These are phyloP conservation scores for Artibeus jamaicensis DNA, from an alignment of 2,797 vertebrate species.

Conservation along the genomic window DNA sequence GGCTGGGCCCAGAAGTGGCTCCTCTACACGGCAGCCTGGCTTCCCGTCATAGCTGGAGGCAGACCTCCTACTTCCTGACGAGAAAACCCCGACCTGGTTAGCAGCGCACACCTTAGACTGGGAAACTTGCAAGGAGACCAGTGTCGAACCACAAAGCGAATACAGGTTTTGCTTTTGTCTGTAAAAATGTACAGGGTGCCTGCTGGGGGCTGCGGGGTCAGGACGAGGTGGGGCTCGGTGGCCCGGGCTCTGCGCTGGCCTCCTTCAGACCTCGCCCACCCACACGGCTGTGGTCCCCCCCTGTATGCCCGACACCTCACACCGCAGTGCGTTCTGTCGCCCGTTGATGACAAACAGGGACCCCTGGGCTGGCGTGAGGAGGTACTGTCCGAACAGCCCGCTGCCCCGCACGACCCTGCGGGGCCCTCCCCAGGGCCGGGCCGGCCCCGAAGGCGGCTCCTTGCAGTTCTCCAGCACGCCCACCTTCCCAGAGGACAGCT, in stretches of 20 bases:
- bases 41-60: constrained; percentile 68
- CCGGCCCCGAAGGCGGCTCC: constrained; percentile 85
- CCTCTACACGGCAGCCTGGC: constrained; percentile 36
- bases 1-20: constrained; percentile 67
- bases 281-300: constrained; percentile 93
- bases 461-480: constrained; percentile 89
- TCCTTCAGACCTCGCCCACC: constrained; percentile 96
- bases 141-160: constrained; percentile 84
- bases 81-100: constrained; percentile 74
- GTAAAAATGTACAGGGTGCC: constrained; percentile 86
- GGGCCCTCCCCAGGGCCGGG: constrained; percentile 90
- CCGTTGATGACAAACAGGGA: constrained; percentile 94
- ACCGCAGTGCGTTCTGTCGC: constrained; percentile 90
- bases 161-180: constrained; percentile 78
- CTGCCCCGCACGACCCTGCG: constrained; percentile 92
- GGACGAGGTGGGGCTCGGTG: constrained; percentile 68
- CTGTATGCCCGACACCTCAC: constrained; percentile 94
- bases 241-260: constrained; percentile 61
- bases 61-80: constrained; percentile 77
- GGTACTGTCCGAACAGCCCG: constrained; percentile 94
- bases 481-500: constrained; percentile 89
- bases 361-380: constrained; percentile 90
- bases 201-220: constrained; percentile 74
- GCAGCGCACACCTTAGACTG: constrained; percentile 77
- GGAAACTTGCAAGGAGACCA: constrained; percentile 85